Base-by-base conservation (phyloP, 2,888 invertebrate genomes). In the Ennomos erosarius region DNA sequence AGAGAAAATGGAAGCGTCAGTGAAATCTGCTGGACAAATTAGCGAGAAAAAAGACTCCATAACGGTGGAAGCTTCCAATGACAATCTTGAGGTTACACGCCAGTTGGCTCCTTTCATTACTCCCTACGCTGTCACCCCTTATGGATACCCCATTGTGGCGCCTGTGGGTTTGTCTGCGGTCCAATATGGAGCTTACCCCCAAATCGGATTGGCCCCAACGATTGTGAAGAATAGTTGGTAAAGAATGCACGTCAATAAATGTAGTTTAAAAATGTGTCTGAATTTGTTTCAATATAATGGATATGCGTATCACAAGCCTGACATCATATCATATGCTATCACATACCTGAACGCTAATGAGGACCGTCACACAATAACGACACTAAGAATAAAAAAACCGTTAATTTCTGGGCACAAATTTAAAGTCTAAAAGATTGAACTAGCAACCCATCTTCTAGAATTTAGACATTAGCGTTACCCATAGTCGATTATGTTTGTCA, bases 1-100 rank as follows among this genome's bases (percentile, higher is more conserved):
- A 12, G 74, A 74, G n/a, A 72, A 71, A 33, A 57, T 62, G 11
- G 78, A 73, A n/a, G 68, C 70, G 10, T 9, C 47, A 6, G 69
- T 70, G 1, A 77, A 81, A 45, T 53, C 70, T 12, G 67, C 56
- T 9, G 75, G 73, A 40, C 46, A 49, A 9, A 33, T 39, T 0
- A 48, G 52, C 4, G 44, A 54, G 3, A 55, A 46, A 10, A 48
- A 54, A 10, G 69, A 72, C 9, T 62, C 71, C 0, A 62, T 71
- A 3, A 67, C 71, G 44, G 45, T 69, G 0, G 75, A 76, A 49
- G 62, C 70, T 12, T 67, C 69, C 0, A 68, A 68, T 16, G 65
- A 74, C 36, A 73, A 59, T 12, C 37, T 48, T n/a, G 68, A 61
- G 4, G 58, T 43, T 8, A 66, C 62, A 47, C 37, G 56, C 8